Base-by-base conservation (phyloP, 2,888 invertebrate genomes). In the Celastrina argiolus region DNA sequence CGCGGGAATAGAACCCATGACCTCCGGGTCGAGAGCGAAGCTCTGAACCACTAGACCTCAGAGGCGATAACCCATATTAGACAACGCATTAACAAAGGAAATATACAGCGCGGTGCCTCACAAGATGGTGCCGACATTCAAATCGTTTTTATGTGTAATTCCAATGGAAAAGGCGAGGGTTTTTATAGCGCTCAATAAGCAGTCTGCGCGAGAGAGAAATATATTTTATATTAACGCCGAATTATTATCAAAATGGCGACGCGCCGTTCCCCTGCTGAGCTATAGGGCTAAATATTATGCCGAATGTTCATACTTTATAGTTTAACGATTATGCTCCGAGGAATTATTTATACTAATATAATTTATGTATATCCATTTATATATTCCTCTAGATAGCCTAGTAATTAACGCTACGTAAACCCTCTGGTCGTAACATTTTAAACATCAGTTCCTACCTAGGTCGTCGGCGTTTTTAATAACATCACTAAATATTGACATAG, bases 181-280 rank as follows among this genome's bases (percentile, higher is more conserved):
- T 51, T 45, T 51, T 51, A 51, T 26, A 51, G 51, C 51, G 51
- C 51, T 51, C 51, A 51, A 51, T 51, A 51, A 51, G 51, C 51
- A 26, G 12, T 51, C 51, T 22, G 51, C 12, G 6, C 51, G 22
- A 22, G 5, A 51, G 22, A 22, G 5, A 51, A 36, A 26, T 51
- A 51, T 51, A 26, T 51, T 26, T 51, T 12, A 51, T 51, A 51
- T 26, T 51, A 51, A 26, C 14, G 26, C 51, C 22, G 51, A 51
- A 26, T 51, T 26, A 51, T 51, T 51, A 5, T 51, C 51, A 22
- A 51, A 51, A 51, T 26, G 51, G 22, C 14, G 41, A 16, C 41
- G 51, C 1, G 16, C 16, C 16, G 0, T 16, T 8, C 42, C 16
- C 10, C 51, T 22, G 4, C 10, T 1, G 5, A 8, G 45, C 18